Evolutionary conservation across 2,113 vertebrate species (phyloP).

Genomic region (Macrotis lagotis): DNA sequence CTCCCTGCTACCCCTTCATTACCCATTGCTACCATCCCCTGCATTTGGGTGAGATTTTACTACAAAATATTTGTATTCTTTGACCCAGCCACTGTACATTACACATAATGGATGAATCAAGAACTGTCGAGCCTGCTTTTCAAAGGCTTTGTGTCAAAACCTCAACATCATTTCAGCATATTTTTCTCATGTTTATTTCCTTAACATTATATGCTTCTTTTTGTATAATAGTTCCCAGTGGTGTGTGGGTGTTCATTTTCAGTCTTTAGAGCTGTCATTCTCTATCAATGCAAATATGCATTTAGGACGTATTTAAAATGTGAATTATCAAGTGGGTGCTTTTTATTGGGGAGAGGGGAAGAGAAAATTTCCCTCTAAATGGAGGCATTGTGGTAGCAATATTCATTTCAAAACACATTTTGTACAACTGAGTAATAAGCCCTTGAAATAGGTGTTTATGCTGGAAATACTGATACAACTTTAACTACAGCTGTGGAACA

Average conservation of each 20-base stretch:
- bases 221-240: constrained; percentile 77
- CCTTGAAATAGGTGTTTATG: constrained; percentile 74
- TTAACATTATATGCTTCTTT: constrained; percentile 30
- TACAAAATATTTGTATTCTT: neutral
- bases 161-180: constrained; percentile 63
- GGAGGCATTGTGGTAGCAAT: constrained; percentile 57
- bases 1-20: neutral
- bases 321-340: constrained; percentile 79
- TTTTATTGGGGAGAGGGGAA: constrained; percentile 65
- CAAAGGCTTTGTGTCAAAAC: constrained; percentile 38
- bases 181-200: neutral
- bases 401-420: constrained; percentile 76
- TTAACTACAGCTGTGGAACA: constrained; percentile 69
- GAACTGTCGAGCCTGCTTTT: neutral
- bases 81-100: neutral
- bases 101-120: neutral
- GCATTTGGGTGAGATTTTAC: neutral
- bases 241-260: constrained; percentile 74
- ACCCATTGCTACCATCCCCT: neutral
- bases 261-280: constrained; percentile 80
- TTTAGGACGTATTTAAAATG: constrained; percentile 79
- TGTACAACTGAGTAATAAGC: constrained; percentile 75
- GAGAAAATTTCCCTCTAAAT: constrained; percentile 1
- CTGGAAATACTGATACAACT: constrained; percentile 75
- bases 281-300: constrained; percentile 79